phyloP scores from a whole-genome alignment of 2,797 vertebrate species.

The Dicrostonyx torquatus region DNA sequence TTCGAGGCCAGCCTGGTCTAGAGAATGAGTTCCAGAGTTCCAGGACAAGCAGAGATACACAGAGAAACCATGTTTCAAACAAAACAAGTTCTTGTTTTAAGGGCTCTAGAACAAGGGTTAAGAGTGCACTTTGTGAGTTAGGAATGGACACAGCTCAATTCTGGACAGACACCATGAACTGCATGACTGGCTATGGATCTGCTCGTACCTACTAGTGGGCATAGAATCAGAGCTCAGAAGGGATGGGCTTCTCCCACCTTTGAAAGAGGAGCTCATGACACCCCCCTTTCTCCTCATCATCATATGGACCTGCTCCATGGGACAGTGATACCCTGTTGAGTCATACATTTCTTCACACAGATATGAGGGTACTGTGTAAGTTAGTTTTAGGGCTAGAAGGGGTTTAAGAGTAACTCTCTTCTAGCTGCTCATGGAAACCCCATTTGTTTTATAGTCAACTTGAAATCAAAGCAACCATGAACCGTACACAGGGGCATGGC shows the following conservation, averaged over 20 bases:
- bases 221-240: neutral
- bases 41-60: neutral
- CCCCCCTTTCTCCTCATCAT: too few relatives aligned
- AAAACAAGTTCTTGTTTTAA: neutral
- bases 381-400: neutral
- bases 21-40: neutral
- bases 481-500: rapidly evolving
- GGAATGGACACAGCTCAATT: neutral
- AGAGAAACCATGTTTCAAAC: neutral
- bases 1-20: neutral
- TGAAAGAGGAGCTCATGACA: neutral
- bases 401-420: neutral
- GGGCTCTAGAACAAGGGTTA: neutral
- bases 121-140: too few relatives aligned
- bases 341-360: neutral
- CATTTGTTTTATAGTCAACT: too few relatives aligned
- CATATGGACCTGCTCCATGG: neutral
- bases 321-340: rapidly evolving
- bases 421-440: neutral
- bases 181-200: neutral
- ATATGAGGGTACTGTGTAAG: rapidly evolving
- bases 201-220: neutral
- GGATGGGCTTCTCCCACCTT: neutral
- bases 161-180: neutral
- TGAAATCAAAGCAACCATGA: neutral